A percentile compares a stretch with the other conserved stretches of the same genome.
Evolutionary conservation across 2,797 vertebrate species (phyloP).

Genomic region (Salarias fasciatus): DNA sequence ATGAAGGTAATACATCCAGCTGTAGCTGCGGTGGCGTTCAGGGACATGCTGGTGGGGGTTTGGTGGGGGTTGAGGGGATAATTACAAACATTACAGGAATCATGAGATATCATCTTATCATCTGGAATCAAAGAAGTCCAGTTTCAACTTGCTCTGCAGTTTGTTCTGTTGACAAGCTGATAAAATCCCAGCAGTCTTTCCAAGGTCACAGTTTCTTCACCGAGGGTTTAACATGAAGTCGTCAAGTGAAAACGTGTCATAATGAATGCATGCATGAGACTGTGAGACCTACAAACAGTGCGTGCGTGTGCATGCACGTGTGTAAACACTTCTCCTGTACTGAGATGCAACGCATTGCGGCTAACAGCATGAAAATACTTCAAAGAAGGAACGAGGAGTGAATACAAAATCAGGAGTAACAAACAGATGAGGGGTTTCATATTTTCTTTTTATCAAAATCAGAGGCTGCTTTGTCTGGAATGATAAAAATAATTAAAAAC

Average conservation of each 20-base stretch:
- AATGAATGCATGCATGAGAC: too few relatives aligned
- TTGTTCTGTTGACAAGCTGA: constrained; percentile 36
- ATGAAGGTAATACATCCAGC: constrained; percentile 7
- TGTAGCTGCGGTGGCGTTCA: constrained; percentile 40
- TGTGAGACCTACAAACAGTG: constrained; percentile 1
- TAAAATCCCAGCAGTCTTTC: constrained; percentile 35
- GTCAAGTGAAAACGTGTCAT: constrained; percentile 8
- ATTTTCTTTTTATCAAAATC: constrained; percentile 44
- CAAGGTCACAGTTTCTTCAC: constrained; percentile 49
- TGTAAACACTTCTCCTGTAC: constrained; percentile 21
- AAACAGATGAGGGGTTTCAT: constrained; percentile 37
- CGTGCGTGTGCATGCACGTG: too few relatives aligned
- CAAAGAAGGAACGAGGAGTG: constrained; percentile 40
- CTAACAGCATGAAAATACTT: constrained; percentile 59
- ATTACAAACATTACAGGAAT: constrained; percentile 60
- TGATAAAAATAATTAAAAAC: constrained; percentile 28
- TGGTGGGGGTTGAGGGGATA: constrained; percentile 42
- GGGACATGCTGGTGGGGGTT: constrained; percentile 23
- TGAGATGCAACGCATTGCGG: constrained; percentile 22
- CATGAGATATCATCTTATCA: constrained; percentile 48
- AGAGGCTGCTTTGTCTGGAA: constrained; percentile 33
- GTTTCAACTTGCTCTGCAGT: constrained; percentile 29
- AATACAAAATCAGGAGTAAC: constrained; percentile 56
- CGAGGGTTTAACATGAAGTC: constrained; percentile 27
- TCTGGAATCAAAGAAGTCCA: constrained; percentile 37